Base-by-base conservation (phyloP, 1,140 invertebrate genomes). In the Orius laevigatus region DNA sequence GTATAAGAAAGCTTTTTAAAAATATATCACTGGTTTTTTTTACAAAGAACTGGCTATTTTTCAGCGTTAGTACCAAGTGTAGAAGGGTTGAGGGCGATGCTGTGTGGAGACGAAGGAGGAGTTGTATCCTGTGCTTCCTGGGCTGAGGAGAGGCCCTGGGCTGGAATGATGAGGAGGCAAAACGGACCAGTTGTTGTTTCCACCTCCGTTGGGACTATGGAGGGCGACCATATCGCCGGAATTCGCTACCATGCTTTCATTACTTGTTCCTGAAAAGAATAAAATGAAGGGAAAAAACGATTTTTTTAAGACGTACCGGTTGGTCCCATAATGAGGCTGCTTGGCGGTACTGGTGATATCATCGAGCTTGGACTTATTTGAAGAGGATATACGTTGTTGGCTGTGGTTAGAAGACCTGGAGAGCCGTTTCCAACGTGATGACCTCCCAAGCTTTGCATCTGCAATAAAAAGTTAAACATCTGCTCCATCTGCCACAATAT, bases 11-110 rank as follows among this genome's bases (percentile, higher is more conserved):
- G n/a, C n/a, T n/a, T n/a, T n/a, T n/a, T n/a, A n/a, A n/a, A n/a
- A n/a, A n/a, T n/a, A n/a, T n/a, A 25, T 25, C 25, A 38, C 36
- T 38, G 15, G 36, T 38, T 38, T 38, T 38, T n/a, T 25, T 3
- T 25, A 25, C 25, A 25, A 25, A n/a, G n/a, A n/a, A 25, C 8
- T 25, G 10, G 34, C 35, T 56, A n/a, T n/a, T n/a, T n/a, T n/a
- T n/a, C n/a, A n/a, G n/a, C n/a, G n/a, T n/a, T 42, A 57, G 46
- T 55, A 55, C 56, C 56, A 57, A 2, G 53, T 49, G 45, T 57
- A 57, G 25, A 57, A 57, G 1, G 54, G 56, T 11, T 55, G 56
- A 9, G 53, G 55, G 2, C 56, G 50, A 10, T 52, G 50, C 31
- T 57, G 56, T n/a, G 52, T 51, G 20, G 49, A 38, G 5, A 53